These are phyloP conservation scores for Eptatretus burgeri DNA, from an alignment of 2,113 vertebrate genomes.

Conservation along the genomic window DNA sequence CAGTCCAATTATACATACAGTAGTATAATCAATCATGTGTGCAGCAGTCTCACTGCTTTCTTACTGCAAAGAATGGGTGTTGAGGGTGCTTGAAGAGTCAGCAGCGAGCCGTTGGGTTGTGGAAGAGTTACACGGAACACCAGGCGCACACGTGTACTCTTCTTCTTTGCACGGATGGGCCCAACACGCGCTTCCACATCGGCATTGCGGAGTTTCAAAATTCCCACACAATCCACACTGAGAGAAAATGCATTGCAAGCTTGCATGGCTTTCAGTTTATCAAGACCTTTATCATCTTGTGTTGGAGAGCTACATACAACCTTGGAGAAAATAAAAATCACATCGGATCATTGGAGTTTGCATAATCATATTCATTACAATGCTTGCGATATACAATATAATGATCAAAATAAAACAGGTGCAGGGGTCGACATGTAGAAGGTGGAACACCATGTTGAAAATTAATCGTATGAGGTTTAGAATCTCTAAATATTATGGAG, in stretches of 20 bases:
- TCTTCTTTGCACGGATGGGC: slow-evolving; percentile 83
- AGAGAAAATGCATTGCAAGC: slow-evolving; percentile 7
- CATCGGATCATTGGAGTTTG: no score
- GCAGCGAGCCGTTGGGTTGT: slow-evolving; percentile 48
- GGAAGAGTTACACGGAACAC: slow-evolving; percentile 74
- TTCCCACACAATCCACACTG: slow-evolving; percentile 89
- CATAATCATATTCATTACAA: no score
- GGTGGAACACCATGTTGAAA: no score
- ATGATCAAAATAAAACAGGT: no score
- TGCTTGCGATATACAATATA: no score
- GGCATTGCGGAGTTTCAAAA: slow-evolving; percentile 77
- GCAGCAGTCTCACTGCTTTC: slow-evolving; percentile 12
- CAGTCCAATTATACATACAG: background rate
- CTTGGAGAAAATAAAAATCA: no score
- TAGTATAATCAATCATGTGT: background rate
- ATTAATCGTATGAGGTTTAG: no score
- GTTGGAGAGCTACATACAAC: no score
- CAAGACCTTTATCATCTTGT: no score
- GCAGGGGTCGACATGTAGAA: no score
- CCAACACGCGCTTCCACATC: slow-evolving; percentile 93
- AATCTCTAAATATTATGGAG: no score
- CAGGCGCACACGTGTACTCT: slow-evolving; percentile 74
- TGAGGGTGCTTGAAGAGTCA: slow-evolving; percentile 70
- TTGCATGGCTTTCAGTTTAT: no score
- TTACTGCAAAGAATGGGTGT: slow-evolving; percentile 85